Conservation (phyloP, 1,140 invertebrate species). For the Halesus radiatus region DNA sequence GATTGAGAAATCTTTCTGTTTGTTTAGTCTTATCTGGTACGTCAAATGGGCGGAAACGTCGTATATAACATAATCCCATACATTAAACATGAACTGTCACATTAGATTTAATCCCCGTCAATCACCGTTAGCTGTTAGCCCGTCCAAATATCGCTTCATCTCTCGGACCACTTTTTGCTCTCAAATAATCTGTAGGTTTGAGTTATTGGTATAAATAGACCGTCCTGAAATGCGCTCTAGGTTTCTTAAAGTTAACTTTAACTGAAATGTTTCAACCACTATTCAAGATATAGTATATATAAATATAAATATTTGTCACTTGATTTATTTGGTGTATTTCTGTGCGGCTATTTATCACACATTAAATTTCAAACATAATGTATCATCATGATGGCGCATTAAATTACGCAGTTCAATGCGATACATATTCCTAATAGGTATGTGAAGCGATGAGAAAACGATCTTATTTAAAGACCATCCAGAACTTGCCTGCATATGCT, state of each 20-base stretch:
- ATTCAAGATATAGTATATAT: neutral
- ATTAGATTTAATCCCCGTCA: slow-evolving; percentile 33
- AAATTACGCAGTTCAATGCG: no score
- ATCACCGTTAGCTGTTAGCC: neutral
- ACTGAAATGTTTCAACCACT: neutral
- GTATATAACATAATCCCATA: slow-evolving; percentile 16
- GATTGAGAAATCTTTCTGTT: slow-evolving; percentile 14
- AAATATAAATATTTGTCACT: neutral
- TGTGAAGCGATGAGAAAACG: no score
- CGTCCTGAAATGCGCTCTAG: neutral
- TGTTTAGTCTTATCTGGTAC: slow-evolving; percentile 1
- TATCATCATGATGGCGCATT: no score
- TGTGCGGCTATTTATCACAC: no score
- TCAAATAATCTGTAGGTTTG: neutral
- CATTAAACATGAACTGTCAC: slow-evolving; percentile 31
- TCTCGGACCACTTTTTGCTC: neutral
- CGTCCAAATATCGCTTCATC: slow-evolving; percentile 10
- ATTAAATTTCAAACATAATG: no score
- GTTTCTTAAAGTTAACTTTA: no score
- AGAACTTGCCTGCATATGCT: no score
- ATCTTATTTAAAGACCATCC: no score
- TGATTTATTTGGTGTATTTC: no score
- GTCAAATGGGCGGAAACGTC: slow-evolving; percentile 33
- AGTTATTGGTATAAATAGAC: slow-evolving; percentile 22
- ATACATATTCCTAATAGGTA: no score